Conservation (phyloP, 2,888 invertebrate genomes). For the Xanthia icteritia region DNA sequence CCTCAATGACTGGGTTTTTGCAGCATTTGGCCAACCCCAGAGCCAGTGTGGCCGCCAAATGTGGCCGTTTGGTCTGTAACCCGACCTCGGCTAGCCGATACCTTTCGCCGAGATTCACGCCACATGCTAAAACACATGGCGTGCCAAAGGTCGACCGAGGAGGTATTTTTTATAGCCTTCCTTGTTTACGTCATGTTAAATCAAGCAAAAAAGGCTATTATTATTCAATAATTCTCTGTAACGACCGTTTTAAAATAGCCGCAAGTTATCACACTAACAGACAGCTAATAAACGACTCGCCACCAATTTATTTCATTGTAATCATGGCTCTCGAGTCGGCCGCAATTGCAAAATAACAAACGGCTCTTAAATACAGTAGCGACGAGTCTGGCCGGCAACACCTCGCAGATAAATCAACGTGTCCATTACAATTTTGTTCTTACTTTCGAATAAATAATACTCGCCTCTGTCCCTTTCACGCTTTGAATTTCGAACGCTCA, state of each 20-base stretch:
- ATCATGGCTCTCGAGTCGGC: slow-evolving; percentile 73
- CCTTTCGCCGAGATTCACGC: slow-evolving; percentile 84
- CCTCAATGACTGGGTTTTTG: slow-evolving; percentile 83
- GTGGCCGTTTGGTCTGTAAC: slow-evolving; percentile 85
- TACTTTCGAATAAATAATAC: slow-evolving; percentile 83
- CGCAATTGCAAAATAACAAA: slow-evolving; percentile 83
- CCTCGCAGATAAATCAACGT: slow-evolving; percentile 85
- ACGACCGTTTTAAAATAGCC: slow-evolving; percentile 58
- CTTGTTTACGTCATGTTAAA: slow-evolving; percentile 76
- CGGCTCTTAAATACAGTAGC: slow-evolving; percentile 85
- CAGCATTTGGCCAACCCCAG: slow-evolving; percentile 79
- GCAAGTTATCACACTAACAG: slow-evolving; percentile 62
- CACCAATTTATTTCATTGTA: slow-evolving; percentile 82
- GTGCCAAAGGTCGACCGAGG: slow-evolving; percentile 85
- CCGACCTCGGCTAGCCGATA: slow-evolving; percentile 75
- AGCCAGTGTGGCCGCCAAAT: slow-evolving; percentile 79
- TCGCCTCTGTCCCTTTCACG: slow-evolving; percentile 83
- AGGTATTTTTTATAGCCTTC: slow-evolving; percentile 83
- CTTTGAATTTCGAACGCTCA: slow-evolving; percentile 85
- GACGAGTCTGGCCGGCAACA: slow-evolving; percentile 72
- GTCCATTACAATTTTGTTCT: slow-evolving; percentile 85
- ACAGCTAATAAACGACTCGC: slow-evolving; percentile 68
- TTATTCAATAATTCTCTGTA: slow-evolving; percentile 65
- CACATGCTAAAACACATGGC: slow-evolving; percentile 84
- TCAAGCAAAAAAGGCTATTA: slow-evolving; percentile 62